phyloP scores from a whole-genome alignment of 2,113 vertebrate species.

The Callipepla californica region DNA sequence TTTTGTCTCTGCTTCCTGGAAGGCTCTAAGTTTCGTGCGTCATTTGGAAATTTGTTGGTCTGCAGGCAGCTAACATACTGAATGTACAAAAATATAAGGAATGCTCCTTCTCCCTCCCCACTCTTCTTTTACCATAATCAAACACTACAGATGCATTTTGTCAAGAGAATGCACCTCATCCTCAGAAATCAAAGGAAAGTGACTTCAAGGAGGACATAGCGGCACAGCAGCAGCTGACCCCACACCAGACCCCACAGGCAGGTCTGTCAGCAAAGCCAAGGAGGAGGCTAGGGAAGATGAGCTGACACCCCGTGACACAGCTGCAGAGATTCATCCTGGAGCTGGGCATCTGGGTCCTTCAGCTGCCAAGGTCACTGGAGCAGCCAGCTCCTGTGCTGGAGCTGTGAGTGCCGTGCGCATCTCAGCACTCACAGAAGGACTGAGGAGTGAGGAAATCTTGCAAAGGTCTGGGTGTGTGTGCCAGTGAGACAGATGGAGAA shows the following conservation, averaged over 20 bases:
- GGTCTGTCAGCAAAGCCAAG: conserved; percentile 52
- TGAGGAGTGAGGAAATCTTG: neutral
- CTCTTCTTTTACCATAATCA: conserved; percentile 38
- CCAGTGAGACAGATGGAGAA: neutral
- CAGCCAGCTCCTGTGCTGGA: conserved; percentile 39
- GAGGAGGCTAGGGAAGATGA: conserved; percentile 24
- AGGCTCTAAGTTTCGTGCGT: conserved; percentile 23
- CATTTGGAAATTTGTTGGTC: conserved; percentile 21
- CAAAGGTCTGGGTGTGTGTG: neutral
- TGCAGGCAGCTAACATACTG: conserved; percentile 8
- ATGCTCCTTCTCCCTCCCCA: neutral
- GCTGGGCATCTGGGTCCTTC: conserved; percentile 71
- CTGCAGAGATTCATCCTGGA: conserved; percentile 64
- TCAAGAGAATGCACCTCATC: conserved; percentile 64
- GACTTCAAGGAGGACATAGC: conserved; percentile 60
- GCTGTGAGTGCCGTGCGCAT: neutral
- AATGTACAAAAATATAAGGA: neutral
- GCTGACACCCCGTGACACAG: conserved; percentile 55
- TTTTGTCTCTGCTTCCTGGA: conserved; percentile 41
- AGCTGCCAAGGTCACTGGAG: conserved; percentile 59
- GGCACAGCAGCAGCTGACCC: conserved; percentile 64
- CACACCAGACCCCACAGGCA: conserved; percentile 66
- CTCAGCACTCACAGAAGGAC: neutral
- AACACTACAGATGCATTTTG: conserved; percentile 68
- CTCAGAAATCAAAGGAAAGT: conserved; percentile 67